Evolutionary conservation across 2,113 vertebrate species (phyloP), one percentile per base, ranked within the genome.

Genomic region (Esox niger): DNA sequence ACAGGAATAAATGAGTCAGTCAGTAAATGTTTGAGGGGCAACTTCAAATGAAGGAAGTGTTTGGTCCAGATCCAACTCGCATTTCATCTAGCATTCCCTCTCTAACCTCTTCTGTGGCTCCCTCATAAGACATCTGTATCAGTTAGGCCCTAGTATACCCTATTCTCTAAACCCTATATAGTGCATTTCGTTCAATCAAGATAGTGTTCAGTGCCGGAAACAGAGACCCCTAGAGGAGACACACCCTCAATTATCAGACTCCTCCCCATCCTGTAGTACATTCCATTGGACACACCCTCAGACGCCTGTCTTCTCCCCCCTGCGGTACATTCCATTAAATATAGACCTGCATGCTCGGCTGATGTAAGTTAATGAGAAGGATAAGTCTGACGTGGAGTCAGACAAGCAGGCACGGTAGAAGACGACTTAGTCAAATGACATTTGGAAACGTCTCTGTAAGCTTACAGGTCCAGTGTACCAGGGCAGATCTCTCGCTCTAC

Each of bases 391-490:
- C 58, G 66, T 49, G 74, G 78, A 71, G 80, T 62, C 1, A 82
- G 82, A 84, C 83, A 80, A 77, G 73, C 77, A 66, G 54, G 71
- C 70, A 68, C 73, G 73, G 75, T 77, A 70, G 75, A 62, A 73
- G 64, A 84, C 54, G 29, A 72, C 69, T 68, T 59, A 52, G 78
- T 68, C 66, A n/a, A 74, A 79, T 88, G 87, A 85, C 86, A 85
- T 89, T 90, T 89, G 6, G 33, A 83, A 84, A 81, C 25, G 77
- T 84, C 84, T 84, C 73, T 70, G 77, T 88, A 82, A 82, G 83
- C 82, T 55, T 47, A 70, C 77, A 62, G 82, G 29, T 62, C 68
- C 66, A 47, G 38, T 15, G 38, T 43, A 72, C 77, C 77, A 71
- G 49, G 6, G 69, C 69, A 68, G 72, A 70, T 1, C 60, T 17